A percentile compares a stretch with the other conserved stretches of the same genome.
These are phyloP conservation scores for Dicaeum eximium DNA, from an alignment of 2,113 vertebrate genomes.

Conservation along the genomic window DNA sequence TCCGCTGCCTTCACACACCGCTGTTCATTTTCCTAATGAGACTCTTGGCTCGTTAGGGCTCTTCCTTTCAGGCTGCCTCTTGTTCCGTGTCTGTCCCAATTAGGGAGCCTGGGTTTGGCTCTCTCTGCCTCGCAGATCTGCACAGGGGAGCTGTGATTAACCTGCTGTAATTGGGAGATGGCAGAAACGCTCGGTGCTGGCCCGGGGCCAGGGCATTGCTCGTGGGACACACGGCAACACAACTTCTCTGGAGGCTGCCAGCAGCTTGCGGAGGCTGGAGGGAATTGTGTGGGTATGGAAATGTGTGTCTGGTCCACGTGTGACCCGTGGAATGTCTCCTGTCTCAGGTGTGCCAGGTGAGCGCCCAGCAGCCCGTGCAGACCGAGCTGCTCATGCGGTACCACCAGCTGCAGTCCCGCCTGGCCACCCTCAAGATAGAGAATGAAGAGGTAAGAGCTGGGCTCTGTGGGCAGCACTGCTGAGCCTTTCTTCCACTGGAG, in stretches of 20 bases:
- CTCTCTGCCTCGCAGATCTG: not conserved
- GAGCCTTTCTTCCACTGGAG: accelerated
- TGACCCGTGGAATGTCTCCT: not conserved
- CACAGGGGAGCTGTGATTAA: not conserved
- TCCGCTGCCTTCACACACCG: not conserved
- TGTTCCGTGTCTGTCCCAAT: not conserved
- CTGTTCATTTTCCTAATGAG: not conserved
- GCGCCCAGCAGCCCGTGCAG: conserved; percentile 96
- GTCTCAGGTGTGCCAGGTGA: conserved; percentile 92
- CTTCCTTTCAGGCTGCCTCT: not conserved
- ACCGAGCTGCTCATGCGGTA: conserved; percentile 93
- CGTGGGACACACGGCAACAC: accelerated
- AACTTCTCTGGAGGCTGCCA: not conserved
- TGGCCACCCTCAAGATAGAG: conserved; percentile 95
- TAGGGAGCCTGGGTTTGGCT: not conserved
- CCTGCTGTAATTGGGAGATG: not conserved
- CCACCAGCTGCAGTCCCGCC: conserved; percentile 96
- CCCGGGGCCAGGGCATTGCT: not conserved
- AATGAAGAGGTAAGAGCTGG: conserved; percentile 88
- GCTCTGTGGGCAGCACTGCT: not conserved
- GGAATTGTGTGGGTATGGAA: not conserved
- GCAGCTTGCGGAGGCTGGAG: not conserved
- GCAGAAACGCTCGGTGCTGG: not conserved
- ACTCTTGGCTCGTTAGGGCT: not conserved
- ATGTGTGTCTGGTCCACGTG: accelerated